These are phyloP conservation scores for Pilophorus perplexus DNA, from an alignment of 2,888 invertebrate species.

Conservation along the genomic window DNA sequence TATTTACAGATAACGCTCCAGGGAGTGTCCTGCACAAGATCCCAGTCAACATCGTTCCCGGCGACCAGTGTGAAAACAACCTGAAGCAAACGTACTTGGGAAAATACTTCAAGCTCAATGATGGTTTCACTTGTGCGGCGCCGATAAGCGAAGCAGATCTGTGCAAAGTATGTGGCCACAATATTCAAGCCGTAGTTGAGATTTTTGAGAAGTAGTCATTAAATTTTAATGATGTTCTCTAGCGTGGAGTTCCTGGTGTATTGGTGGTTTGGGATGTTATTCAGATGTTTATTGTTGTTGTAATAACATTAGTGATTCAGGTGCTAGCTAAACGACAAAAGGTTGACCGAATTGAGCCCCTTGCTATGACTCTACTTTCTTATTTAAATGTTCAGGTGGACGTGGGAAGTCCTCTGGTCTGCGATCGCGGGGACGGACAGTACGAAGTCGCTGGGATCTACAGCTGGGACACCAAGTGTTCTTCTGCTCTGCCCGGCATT, in stretches of 20 bases:
- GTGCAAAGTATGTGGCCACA: conserved; percentile 62
- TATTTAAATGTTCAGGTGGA: conserved; percentile 55
- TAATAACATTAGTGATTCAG: too few relatives aligned
- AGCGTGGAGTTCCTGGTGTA: too few relatives aligned
- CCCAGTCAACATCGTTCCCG: conserved; percentile 64
- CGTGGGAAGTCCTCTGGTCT: conserved; percentile 77
- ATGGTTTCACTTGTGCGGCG: conserved; percentile 68
- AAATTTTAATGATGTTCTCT: too few relatives aligned
- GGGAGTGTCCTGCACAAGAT: conserved; percentile 74
- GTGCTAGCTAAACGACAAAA: too few relatives aligned
- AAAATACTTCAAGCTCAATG: conserved; percentile 58
- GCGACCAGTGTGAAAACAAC: conserved; percentile 62
- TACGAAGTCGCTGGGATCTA: conserved; percentile 72
- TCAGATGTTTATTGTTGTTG: too few relatives aligned
- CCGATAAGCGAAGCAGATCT: conserved; percentile 66
- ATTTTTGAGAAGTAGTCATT: neutral
- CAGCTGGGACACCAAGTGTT: conserved; percentile 71
- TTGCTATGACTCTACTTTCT: too few relatives aligned
- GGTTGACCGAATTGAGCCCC: too few relatives aligned
- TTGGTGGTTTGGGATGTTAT: too few relatives aligned
- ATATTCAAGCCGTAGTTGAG: neutral
- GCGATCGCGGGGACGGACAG: conserved; percentile 66
- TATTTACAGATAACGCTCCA: conserved; percentile 65
- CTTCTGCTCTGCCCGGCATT: conserved; percentile 54
- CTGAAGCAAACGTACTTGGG: conserved; percentile 59